Base-by-base conservation (phyloP, 2,888 invertebrate genomes). In the Aquatica leii region DNA sequence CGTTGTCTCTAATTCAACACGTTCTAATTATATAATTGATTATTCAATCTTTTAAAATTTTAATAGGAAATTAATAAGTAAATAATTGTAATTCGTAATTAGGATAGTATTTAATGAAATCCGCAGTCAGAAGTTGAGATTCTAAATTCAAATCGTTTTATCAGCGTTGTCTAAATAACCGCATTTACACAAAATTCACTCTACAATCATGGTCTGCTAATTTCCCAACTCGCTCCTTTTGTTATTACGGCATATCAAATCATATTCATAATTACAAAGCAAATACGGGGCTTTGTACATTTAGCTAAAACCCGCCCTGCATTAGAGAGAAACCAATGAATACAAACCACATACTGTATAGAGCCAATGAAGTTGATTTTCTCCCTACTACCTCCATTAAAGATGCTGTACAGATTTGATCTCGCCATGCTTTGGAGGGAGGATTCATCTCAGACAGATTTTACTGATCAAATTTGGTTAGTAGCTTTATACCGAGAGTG, bases 181-280 rank as follows among this genome's bases (percentile, higher is more conserved):
- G 76, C 78, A 75, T 77, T 80, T 80, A 79, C 79, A 76, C 73
- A 73, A 73, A 77, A 77, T 77, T 75, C 74, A 73, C 76, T 74
- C 78, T 74, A 77, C 78, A 79, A 80, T 80, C 80, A 79, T 76
- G 76, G 76, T 76, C 76, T 75, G 78, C 78, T 80, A 80, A 80
- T 80, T 79, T 78, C 78, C 78, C 76, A 69, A 72, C 78, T 74
- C 77, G 73, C 74, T 78, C 76, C 79, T 78, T 78, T 77, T 77
- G 77, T 80, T 79, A 80, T 79, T 78, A 80, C 80, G 69, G 74
- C 73, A 74, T 74, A 75, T 73, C 74, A 81, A 81, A 82, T 81
- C 81, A 82, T 81, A 81, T 81, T 81, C 81, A 81, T 82, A 82
- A 82, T 82, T 81, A 80, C 81, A 80, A 80, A 78, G 81, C 81